Evolutionary conservation across 2,797 vertebrate genomes (phyloP), one percentile per base, ranked within the genome.

Genomic region (Micrastur ruficollis): DNA sequence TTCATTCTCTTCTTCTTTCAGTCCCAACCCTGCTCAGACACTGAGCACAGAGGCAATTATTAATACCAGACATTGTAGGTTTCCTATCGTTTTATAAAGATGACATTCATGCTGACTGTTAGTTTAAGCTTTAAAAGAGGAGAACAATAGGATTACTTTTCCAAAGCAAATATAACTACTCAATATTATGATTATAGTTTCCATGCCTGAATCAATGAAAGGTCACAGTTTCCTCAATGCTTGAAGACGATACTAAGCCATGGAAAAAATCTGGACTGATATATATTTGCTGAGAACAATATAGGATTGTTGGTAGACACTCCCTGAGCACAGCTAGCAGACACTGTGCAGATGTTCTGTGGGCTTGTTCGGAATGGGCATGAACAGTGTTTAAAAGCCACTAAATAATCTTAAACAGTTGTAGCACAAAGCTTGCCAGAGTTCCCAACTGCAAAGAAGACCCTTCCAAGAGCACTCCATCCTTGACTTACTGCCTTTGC

Each of bases 371-470:
- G 0, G 55, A 93, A 92, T n/a, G 95, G 96, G 86, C 95, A 97
- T 61, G 84, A 96, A 61, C 75, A 75, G 42, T 65, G 55, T 87
- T 96, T 95, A 91, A 96, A 94, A 96, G 83, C 90, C 95, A 92
- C 94, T 94, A 96, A 96, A 95, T 95, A 95, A 97, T 96, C 78
- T 91, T 91, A 93, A 97, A 93, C 96, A 96, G 78, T 97, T 95
- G 90, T 8, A 93, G 78, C 74, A 71, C 46, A 67, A 81, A 78
- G 52, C 81, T 86, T 92, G 84, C 75, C 84, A 89, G 93, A 56
- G 52, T 52, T 85, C 67, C 67, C 81, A 93, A 81, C 11, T 95
- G 81, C 34, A 68, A 82, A 81, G 36, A 80, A 89, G 49, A 5
- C 83, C 71, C 67, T 84, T 93, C 40, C 90, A 87, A 75, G 63